phyloP scores from a whole-genome alignment of 2,113 vertebrate genomes.

The Charadrius vociferus region DNA sequence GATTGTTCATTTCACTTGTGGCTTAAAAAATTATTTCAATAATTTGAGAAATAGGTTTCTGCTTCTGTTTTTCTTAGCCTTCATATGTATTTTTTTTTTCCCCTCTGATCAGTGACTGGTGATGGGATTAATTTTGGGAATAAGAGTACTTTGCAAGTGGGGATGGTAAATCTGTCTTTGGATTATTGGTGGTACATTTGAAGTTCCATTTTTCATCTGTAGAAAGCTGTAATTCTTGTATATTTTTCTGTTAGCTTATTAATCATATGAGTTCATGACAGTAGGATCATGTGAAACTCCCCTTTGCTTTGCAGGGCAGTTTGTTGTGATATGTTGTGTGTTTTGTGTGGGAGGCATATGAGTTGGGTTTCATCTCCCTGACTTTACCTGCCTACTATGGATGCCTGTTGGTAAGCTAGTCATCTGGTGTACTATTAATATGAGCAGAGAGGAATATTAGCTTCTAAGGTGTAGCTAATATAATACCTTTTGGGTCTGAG shows the following conservation, averaged over 20 bases:
- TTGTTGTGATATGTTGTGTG: rapidly evolving
- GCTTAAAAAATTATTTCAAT: background rate
- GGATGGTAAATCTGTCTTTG: background rate
- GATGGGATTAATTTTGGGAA: background rate
- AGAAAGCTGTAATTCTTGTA: background rate
- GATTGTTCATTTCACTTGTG: background rate
- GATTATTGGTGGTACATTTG: background rate
- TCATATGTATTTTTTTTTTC: rapidly evolving
- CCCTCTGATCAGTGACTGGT: background rate
- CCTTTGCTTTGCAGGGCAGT: background rate
- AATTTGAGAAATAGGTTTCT: background rate
- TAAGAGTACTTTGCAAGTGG: background rate
- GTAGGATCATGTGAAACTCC: background rate
- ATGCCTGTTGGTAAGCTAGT: background rate
- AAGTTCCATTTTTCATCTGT: background rate
- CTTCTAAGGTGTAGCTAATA: background rate
- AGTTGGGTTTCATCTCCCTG: background rate
- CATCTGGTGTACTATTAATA: rapidly evolving
- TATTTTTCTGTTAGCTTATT: background rate
- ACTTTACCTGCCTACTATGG: rapidly evolving
- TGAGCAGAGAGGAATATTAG: background rate
- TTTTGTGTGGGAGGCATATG: background rate
- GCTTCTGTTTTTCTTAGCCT: background rate
- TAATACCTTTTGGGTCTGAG: background rate
- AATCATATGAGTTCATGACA: background rate